Evolutionary conservation across 1,140 invertebrate species (phyloP).

Genomic region (Papilio machaon): DNA sequence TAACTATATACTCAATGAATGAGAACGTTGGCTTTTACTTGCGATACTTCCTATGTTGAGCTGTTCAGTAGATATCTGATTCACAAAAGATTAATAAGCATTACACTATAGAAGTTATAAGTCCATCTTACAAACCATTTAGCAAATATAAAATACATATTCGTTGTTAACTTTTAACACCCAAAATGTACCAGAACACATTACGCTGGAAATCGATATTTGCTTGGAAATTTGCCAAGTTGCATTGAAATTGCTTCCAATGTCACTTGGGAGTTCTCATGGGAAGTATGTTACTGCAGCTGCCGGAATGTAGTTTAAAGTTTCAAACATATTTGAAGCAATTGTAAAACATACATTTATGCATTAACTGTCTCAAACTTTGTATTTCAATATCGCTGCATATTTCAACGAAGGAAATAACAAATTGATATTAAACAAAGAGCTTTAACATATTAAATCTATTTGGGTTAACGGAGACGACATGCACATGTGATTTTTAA

Average conservation of each 20-base stretch:
- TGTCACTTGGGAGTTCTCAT: conserved; percentile 20
- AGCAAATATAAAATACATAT: not conserved
- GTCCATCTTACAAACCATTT: not conserved
- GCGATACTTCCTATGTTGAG: too few relatives aligned
- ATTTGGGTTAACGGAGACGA: not conserved
- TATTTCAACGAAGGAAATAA: not conserved
- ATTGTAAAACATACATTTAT: conserved; percentile 27
- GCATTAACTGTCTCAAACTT: not conserved
- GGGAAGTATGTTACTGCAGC: conserved; percentile 17
- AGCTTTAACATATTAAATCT: not conserved
- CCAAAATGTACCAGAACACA: not conserved
- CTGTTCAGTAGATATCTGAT: not conserved
- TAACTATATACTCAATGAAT: too few relatives aligned
- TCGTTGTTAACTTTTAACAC: not conserved
- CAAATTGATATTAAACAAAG: not conserved
- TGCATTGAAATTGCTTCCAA: conserved; percentile 33
- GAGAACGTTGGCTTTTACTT: not conserved
- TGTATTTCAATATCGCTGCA: not conserved
- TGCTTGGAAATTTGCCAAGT: conserved; percentile 27
- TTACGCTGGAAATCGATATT: conserved; percentile 6
- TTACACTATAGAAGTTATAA: not conserved
- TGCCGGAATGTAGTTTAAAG: conserved; percentile 21
- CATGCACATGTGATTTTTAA: not conserved
- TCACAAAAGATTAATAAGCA: not conserved
- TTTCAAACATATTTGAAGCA: conserved; percentile 10